A percentile compares a stretch with the other conserved stretches of the same genome.
Conservation (phyloP, 2,113 vertebrate genomes). For the Amblyornis subalaris region DNA sequence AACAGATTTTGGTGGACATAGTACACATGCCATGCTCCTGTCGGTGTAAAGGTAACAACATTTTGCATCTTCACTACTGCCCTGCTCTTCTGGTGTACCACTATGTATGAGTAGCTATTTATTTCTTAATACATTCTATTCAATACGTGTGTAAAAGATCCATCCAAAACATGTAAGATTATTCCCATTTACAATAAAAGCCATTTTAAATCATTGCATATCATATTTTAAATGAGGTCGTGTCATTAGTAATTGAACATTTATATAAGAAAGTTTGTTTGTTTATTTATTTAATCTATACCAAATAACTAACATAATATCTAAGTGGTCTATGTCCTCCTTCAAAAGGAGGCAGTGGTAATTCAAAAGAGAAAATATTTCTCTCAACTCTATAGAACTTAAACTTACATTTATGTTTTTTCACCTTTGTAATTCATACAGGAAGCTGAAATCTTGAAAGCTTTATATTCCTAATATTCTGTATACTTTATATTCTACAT, state of each 20-base stretch:
- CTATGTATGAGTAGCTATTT: background rate
- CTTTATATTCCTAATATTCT: background rate
- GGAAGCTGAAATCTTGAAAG: background rate
- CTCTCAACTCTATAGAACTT: background rate
- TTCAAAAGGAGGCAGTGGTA: background rate
- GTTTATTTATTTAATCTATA: background rate
- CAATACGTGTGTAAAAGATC: background rate
- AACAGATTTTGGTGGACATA: background rate
- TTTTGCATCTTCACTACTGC: background rate
- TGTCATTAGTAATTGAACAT: background rate
- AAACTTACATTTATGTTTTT: background rate
- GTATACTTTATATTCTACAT: background rate
- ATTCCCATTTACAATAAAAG: background rate
- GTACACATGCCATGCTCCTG: background rate
- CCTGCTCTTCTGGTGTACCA: background rate
- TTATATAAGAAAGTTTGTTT: background rate
- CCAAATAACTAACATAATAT: background rate
- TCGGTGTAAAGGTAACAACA: background rate
- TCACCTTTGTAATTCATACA: background rate
- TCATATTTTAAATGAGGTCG: background rate
- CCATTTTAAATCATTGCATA: background rate
- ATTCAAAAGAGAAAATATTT: background rate
- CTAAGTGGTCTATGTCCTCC: background rate
- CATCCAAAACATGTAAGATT: background rate
- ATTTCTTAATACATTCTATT: background rate